Base-by-base conservation (phyloP, 2,113 vertebrate genomes). In the Sarotherodon lohbergeri region DNA sequence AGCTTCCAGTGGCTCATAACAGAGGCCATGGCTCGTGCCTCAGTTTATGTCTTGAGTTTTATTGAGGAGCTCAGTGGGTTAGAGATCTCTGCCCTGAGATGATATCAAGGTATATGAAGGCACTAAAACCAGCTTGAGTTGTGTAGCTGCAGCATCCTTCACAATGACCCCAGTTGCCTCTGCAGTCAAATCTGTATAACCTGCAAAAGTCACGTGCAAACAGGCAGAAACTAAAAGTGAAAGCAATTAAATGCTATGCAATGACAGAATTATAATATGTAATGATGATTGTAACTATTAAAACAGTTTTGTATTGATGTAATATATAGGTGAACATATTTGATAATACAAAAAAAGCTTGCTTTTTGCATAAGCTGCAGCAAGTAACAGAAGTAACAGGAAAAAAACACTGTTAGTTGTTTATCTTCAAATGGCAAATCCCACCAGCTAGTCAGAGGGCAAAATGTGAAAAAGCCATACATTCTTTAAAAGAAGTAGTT, bases 11-110 rank as follows among this genome's bases (percentile, higher is more conserved):
- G 81, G 48, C 84, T 86, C 80, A 27, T 11, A 68, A 68, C 84
- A 66, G 24, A 85, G 46, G 52, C 83, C 13, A 39, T 48, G 79
- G 63, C 86, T 90, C 76, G 22, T 46, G 52, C 57, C 80, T 82
- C 8, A 19, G 24, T 90, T 81, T 92, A 88, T 86, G 46, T 55
- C 22, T 41, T 22, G 55, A 68, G 79, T 89, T 89, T 88, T 86
- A 86, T 82, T 16, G 50, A 79, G 78, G 50, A 79, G 43, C 6
- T 59, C 88, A 41, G 19, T 59, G 81, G 83, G 43, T 46, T 55
- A 43, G 66, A 89, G 83, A 89, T 85, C 55, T 54, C 50, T 79
- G 46, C 80, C 73, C 85, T 82, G 86, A 91, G 80, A 88, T 88
- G 61, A 83, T 78, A 83, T 83, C 34, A 61, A 13, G 22, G 24